Evolutionary conservation across 2,113 vertebrate species (phyloP), one percentile per base, ranked within the genome.

Genomic region (Ophiodon elongatus): DNA sequence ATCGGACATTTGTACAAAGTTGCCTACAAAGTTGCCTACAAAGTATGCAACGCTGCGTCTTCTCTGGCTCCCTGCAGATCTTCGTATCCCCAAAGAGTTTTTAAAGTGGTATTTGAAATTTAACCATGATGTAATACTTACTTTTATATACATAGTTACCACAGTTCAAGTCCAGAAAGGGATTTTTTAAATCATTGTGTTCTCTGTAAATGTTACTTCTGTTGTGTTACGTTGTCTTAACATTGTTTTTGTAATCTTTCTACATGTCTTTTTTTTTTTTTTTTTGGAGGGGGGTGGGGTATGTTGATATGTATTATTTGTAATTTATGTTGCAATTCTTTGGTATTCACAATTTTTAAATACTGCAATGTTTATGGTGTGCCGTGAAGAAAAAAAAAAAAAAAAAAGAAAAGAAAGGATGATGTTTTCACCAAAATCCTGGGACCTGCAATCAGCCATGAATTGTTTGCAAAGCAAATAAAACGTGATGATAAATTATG

Each of bases 391-490:
- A 14, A 67, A 81, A 86, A 71, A 82, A 76, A 76, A 31, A 80
- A 80, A 39, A 33, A 3, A 3, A 33, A 15, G 83, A 76, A 84
- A 77, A 76, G 31, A 80, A 79, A 76, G 31, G 79, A 79, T 64
- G 63, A 72, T 56, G 83, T 92, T 81, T 79, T 89, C 80, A 90
- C 76, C 67, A 75, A 88, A 88, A 88, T 76, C 80, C 82, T 91
- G 89, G 87, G 90, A 88, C 88, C 91, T 91, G 82, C 79, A 92
- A 87, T 89, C 89, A 90, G 92, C 89, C 89, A 92, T 89, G 82
- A 92, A 88, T 73, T 79, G 76, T 90, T 94, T 94, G 91, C 88
- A 90, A 92, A 88, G 88, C 90, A 89, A 94, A 94, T 94, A 90
- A 93, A 95, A 89, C 45, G 85, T 76, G 62, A 89, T 63, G 89